Conservation (phyloP, 2,797 vertebrate species). For the Chloroceryle amazona region DNA sequence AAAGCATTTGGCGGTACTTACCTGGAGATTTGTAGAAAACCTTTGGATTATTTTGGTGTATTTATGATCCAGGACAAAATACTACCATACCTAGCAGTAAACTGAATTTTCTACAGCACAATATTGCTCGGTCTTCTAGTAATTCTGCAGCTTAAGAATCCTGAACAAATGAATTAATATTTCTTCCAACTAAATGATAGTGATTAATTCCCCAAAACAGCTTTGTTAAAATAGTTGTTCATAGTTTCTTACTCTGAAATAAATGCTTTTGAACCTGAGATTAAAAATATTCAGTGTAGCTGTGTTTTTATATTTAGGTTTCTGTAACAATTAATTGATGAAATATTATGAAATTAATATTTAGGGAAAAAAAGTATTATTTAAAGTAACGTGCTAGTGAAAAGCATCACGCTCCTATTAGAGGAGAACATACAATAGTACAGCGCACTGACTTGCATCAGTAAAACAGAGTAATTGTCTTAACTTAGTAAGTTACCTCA, state of each 20-base stretch:
- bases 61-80: not conserved
- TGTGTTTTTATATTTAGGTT: not conserved
- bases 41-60: not conserved
- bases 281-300: not conserved
- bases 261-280: not conserved
- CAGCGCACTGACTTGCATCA: not conserved
- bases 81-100: not conserved
- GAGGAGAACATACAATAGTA: not conserved
- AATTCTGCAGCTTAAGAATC: not conserved
- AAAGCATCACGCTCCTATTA: not conserved
- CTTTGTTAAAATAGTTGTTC: not conserved
- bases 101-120: not conserved
- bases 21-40: not conserved
- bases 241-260: not conserved
- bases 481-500: conserved; percentile 79
- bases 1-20: not conserved
- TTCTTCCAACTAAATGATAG: not conserved
- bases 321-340: not conserved
- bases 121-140: not conserved
- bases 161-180: not conserved
- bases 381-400: not conserved
- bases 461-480: not conserved
- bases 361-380: not conserved
- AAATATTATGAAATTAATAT: not conserved
- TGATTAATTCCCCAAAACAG: not conserved